These are phyloP conservation scores for Drosophila rufa DNA, from an alignment of 1,140 invertebrate genomes.

Conservation along the genomic window DNA sequence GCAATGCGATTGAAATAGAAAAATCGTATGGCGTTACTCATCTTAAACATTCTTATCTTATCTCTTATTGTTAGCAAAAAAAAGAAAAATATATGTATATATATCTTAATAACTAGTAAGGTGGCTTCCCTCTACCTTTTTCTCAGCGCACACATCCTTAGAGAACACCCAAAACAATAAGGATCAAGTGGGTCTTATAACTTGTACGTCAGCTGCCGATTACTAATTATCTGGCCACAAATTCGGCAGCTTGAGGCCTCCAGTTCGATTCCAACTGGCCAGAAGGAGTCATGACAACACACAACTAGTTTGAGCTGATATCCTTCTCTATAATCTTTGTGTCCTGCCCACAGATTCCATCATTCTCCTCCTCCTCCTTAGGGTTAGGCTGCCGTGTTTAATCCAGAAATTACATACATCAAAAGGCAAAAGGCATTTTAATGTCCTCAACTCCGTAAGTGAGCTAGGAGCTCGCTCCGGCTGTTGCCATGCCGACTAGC, in stretches of 20 bases:
- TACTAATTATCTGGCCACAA: slow-evolving; percentile 40
- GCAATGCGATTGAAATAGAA: too few relatives aligned
- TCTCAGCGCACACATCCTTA: not conserved
- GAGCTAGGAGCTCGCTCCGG: not conserved
- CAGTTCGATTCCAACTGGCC: not conserved
- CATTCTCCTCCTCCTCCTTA: not conserved
- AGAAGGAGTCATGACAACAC: slow-evolving; percentile 24
- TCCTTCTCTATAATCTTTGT: not conserved
- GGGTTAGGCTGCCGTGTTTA: slow-evolving; percentile 7
- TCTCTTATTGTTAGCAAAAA: too few relatives aligned
- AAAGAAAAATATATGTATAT: too few relatives aligned
- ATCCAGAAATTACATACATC: slow-evolving; percentile 29
- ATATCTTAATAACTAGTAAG: too few relatives aligned
- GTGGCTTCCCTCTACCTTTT: not conserved
- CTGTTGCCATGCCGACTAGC: slow-evolving; percentile 20
- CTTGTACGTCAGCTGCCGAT: slow-evolving; percentile 11
- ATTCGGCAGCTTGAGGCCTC: slow-evolving; percentile 3
- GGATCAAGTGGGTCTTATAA: slow-evolving; percentile 8
- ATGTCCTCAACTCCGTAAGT: slow-evolving; percentile 8
- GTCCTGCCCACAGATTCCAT: not conserved
- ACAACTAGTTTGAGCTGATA: slow-evolving; percentile 23
- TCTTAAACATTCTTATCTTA: too few relatives aligned
- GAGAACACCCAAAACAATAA: slow-evolving; percentile 14
- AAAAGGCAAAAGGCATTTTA: slow-evolving; percentile 34
- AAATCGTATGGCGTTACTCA: too few relatives aligned